Percentiles rank a stretch among this genome's conserved stretches.
Conservation (phyloP, 2,113 vertebrate genomes). For the Nibea coibor region DNA sequence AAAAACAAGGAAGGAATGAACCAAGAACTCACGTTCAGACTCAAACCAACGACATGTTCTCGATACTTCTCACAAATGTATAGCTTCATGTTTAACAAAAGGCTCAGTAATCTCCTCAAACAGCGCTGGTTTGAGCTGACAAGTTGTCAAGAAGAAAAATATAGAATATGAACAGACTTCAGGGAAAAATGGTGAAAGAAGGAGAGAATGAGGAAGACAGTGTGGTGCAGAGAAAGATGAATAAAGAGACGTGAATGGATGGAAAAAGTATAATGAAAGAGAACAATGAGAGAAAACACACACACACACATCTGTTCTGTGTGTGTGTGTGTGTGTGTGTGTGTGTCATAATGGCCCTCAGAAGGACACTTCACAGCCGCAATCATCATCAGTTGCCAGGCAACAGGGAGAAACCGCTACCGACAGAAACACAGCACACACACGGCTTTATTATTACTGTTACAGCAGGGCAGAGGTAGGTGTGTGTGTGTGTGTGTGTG, state of each 20-base stretch:
- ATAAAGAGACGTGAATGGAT: slow-evolving; percentile 53
- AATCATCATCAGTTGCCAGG: slow-evolving; percentile 79
- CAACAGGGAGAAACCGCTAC: slow-evolving; percentile 68
- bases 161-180: background rate
- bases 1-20: too few species aligned
- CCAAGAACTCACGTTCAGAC: too few species aligned
- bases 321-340: slow-evolving; percentile 32
- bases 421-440: slow-evolving; percentile 58
- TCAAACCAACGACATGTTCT: too few species aligned
- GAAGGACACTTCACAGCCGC: slow-evolving; percentile 75
- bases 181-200: background rate
- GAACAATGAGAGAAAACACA: slow-evolving; percentile 53
- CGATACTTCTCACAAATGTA: too few species aligned
- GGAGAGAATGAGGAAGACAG: background rate
- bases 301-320: slow-evolving; percentile 44
- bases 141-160: background rate
- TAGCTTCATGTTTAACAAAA: too few species aligned
- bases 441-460: slow-evolving; percentile 62
- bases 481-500: slow-evolving; percentile 31
- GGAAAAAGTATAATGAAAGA: slow-evolving; percentile 43
- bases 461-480: slow-evolving; percentile 17
- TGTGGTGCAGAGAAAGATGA: slow-evolving; percentile 3
- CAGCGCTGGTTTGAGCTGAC: too few species aligned
- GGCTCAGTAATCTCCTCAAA: too few species aligned
- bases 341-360: slow-evolving; percentile 67